These are phyloP conservation scores for Phycodurus eques DNA, from an alignment of 2,113 vertebrate species.

Conservation along the genomic window DNA sequence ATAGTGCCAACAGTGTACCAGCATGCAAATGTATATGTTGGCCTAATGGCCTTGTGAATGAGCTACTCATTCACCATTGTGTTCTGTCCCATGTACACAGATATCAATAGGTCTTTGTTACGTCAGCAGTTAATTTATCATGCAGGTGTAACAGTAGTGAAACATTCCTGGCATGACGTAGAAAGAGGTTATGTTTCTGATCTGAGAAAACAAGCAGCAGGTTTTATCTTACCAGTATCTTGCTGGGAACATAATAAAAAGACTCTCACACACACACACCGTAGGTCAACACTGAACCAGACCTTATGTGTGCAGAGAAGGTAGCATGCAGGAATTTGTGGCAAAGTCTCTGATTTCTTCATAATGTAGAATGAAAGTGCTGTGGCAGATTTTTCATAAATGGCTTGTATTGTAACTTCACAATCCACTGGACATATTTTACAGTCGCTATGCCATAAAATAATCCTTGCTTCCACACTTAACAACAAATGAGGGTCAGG, in stretches of 20 bases:
- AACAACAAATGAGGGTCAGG: too few relatives aligned
- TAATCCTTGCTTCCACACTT: too few relatives aligned
- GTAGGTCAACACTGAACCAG: constrained; percentile 27
- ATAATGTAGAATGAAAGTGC: constrained; percentile 31
- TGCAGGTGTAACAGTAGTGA: neutral
- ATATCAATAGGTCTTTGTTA: neutral
- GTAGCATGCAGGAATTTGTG: constrained; percentile 18
- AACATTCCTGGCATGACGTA: neutral
- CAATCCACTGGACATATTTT: neutral
- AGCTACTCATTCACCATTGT: neutral
- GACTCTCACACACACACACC: constrained; percentile 2
- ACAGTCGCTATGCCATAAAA: neutral
- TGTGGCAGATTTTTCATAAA: neutral
- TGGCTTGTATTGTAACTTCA: neutral
- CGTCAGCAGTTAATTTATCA: neutral
- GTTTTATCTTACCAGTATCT: neutral
- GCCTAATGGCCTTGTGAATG: neutral
- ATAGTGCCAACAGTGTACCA: neutral
- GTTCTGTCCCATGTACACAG: neutral
- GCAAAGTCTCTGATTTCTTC: constrained; percentile 24
- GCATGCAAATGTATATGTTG: neutral
- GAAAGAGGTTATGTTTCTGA: neutral
- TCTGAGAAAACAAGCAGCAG: neutral
- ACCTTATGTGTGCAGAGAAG: constrained; percentile 4
- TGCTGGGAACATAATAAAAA: neutral